Conservation (phyloP, 2,113 vertebrate genomes). For the Prionailurus viverrinus region DNA sequence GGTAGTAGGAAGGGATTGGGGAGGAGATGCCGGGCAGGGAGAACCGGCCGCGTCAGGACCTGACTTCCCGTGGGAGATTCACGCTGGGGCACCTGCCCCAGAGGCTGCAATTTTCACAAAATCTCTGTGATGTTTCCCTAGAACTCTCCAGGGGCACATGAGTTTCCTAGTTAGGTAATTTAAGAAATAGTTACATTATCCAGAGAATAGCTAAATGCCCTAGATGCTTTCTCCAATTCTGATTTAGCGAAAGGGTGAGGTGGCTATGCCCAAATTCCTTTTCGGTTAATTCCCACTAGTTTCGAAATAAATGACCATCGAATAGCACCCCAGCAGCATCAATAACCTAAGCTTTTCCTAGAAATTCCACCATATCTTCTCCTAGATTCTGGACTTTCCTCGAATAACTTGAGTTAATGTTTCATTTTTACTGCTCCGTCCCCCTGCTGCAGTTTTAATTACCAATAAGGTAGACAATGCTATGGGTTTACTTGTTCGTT, state of each 20-base stretch:
- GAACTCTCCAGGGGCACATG: slow-evolving; percentile 51
- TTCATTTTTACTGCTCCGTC: slow-evolving; percentile 49
- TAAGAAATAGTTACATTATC: slow-evolving; percentile 64
- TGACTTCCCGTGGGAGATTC: background rate
- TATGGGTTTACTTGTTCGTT: slow-evolving; percentile 42
- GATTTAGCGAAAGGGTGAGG: slow-evolving; percentile 14
- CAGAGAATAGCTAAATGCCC: slow-evolving; percentile 55
- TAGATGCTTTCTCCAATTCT: slow-evolving; percentile 48
- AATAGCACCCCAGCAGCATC: background rate
- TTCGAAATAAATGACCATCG: background rate
- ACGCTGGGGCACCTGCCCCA: background rate
- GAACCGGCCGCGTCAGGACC: background rate
- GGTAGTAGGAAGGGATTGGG: background rate
- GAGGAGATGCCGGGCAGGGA: background rate
- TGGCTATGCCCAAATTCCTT: background rate
- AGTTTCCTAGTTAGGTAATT: slow-evolving; percentile 76
- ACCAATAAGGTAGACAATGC: background rate
- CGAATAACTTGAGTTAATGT: background rate
- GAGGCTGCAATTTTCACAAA: slow-evolving; percentile 10
- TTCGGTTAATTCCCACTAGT: background rate
- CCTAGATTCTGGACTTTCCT: slow-evolving; percentile 27
- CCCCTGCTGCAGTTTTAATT: slow-evolving; percentile 31
- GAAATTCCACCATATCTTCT: background rate
- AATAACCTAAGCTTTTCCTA: background rate
- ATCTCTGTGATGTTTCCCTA: background rate